Evolutionary conservation across 2,797 vertebrate genomes (phyloP).

Genomic region (Anabacerthia variegaticeps): DNA sequence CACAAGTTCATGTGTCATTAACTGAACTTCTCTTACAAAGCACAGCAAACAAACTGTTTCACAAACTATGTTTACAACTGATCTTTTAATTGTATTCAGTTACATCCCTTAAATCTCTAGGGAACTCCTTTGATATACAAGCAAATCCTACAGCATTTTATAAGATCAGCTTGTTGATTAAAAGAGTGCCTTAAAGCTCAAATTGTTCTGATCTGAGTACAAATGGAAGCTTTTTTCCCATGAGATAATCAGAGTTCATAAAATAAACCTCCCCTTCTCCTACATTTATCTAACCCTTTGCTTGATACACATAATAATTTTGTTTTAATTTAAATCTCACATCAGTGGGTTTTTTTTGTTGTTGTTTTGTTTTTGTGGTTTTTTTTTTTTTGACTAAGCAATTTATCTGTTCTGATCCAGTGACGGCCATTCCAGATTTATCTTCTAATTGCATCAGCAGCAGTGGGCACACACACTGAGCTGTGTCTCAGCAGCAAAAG

Average conservation of each 20-base stretch:
- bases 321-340: background rate
- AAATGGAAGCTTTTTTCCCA: background rate
- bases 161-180: slow-evolving; percentile 65
- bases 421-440: background rate
- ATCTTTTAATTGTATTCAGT: slow-evolving; percentile 68
- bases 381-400: background rate
- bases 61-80: slow-evolving; percentile 34
- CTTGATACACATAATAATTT: background rate
- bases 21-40: slow-evolving; percentile 7
- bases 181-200: slow-evolving; percentile 49
- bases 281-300: background rate
- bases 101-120: slow-evolving; percentile 40
- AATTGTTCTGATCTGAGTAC: slow-evolving; percentile 44
- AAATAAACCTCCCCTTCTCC: slow-evolving; percentile 16
- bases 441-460: background rate
- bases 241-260: slow-evolving; percentile 30
- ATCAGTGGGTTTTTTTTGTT: background rate
- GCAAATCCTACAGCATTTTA: slow-evolving; percentile 65
- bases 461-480: background rate
- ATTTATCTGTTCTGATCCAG: background rate
- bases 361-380: no score
- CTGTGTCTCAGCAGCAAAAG: background rate
- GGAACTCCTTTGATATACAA: slow-evolving; percentile 59
- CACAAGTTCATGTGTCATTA: slow-evolving; percentile 3
- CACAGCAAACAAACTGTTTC: slow-evolving; percentile 1